These are phyloP conservation scores for Tragelaphus buxtoni DNA, from an alignment of 2,113 vertebrate species.

Conservation along the genomic window DNA sequence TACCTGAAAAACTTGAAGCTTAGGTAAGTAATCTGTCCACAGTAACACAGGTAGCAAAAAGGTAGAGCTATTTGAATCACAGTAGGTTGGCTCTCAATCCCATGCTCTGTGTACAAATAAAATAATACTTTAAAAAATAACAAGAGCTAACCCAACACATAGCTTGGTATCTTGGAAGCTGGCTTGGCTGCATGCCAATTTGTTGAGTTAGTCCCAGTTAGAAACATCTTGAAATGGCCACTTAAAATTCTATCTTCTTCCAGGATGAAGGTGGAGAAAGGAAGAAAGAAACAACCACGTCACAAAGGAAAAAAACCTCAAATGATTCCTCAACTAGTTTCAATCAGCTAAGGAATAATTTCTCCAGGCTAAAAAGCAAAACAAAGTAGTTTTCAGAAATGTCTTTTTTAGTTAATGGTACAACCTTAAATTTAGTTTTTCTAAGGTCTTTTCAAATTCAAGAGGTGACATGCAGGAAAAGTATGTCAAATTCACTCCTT, in stretches of 20 bases:
- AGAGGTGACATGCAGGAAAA: slow-evolving; percentile 14
- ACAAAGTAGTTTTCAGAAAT: slow-evolving; percentile 35
- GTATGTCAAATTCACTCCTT: slow-evolving; percentile 41
- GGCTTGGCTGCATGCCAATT: neutral
- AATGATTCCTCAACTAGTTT: neutral
- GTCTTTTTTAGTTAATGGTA: slow-evolving; percentile 7
- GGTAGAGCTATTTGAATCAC: neutral
- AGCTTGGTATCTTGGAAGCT: neutral
- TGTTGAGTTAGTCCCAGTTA: neutral
- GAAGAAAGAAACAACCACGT: neutral
- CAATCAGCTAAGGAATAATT: slow-evolving; percentile 21
- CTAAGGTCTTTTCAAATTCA: slow-evolving; percentile 52
- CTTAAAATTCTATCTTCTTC: neutral
- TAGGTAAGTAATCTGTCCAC: neutral
- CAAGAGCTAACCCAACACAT: neutral
- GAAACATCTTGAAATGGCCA: neutral
- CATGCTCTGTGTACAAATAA: neutral
- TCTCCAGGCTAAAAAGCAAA: slow-evolving; percentile 17
- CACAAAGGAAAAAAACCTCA: neutral
- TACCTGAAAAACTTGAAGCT: neutral
- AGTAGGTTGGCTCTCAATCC: neutral
- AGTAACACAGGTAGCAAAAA: neutral
- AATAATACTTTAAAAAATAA: neutral
- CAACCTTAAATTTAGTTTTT: slow-evolving; percentile 27
- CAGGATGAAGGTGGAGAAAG: neutral